Percentiles rank a stretch among this genome's conserved stretches.
Conservation (phyloP, 2,888 invertebrate species). For the Nomada goodeniana region DNA sequence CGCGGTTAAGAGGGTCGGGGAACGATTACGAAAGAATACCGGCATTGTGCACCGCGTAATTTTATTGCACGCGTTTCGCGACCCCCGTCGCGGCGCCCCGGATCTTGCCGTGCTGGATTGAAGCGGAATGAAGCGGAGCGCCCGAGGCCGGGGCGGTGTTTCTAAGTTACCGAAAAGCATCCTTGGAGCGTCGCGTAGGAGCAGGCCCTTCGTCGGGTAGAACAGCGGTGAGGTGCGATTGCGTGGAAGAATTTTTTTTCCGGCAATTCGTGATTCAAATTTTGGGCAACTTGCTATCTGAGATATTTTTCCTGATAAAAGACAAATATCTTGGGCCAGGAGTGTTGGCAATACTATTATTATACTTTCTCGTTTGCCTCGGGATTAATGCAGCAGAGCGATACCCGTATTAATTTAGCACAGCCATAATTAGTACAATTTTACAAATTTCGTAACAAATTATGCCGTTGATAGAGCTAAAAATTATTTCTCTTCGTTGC, state of each 20-base stretch:
- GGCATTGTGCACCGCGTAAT: conserved; percentile 17
- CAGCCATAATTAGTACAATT: no score
- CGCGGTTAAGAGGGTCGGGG: background rate
- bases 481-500: no score
- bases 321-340: no score
- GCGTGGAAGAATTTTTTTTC: background rate
- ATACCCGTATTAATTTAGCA: no score
- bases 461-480: no score
- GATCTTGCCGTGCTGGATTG: background rate
- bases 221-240: background rate
- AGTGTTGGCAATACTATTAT: no score
- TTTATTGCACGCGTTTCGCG: conserved; percentile 32
- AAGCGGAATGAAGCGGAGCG: background rate
- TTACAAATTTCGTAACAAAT: no score
- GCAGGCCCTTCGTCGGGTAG: background rate
- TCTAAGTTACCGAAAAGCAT: background rate
- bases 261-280: background rate
- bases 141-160: background rate
- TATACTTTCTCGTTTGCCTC: no score
- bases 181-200: background rate
- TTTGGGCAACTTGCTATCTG: no score
- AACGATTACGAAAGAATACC: conserved; percentile 42
- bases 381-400: no score
- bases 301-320: no score
- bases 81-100: background rate